Conservation (phyloP, 2,888 invertebrate genomes). For the Lepidochitona cinerea region DNA sequence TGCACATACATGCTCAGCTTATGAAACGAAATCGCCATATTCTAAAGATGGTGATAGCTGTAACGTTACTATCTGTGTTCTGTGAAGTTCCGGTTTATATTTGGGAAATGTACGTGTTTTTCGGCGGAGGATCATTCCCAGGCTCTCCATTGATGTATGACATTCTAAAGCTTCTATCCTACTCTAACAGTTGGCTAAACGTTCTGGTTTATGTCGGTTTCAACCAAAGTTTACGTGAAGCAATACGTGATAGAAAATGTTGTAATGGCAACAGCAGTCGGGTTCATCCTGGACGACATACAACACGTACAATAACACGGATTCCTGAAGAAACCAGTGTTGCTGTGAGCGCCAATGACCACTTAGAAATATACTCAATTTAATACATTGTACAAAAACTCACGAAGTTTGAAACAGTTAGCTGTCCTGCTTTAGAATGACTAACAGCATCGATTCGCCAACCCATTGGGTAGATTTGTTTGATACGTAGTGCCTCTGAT, state of each 20-base stretch:
- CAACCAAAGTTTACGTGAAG: neutral
- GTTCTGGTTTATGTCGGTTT: neutral
- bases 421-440: too few species aligned
- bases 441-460: too few species aligned
- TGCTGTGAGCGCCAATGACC: too few species aligned
- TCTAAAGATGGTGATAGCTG: neutral
- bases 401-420: too few species aligned
- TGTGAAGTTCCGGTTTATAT: neutral
- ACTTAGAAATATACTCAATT: too few species aligned
- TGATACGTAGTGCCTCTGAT: too few species aligned
- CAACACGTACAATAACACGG: too few species aligned
- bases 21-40: neutral
- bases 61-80: neutral
- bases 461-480: too few species aligned
- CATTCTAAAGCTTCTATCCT: neutral
- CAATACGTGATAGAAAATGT: neutral
- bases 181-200: slow-evolving; percentile 1
- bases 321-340: too few species aligned
- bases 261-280: neutral
- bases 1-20: neutral
- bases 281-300: too few species aligned
- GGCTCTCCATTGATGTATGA: neutral
- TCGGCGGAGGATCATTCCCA: neutral
- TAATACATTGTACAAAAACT: too few species aligned
- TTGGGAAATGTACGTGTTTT: neutral